Percentiles rank a stretch among this genome's conserved stretches.
These are phyloP conservation scores for Cremastinae sp. DNA, from an alignment of 2,888 invertebrate genomes.

Conservation along the genomic window DNA sequence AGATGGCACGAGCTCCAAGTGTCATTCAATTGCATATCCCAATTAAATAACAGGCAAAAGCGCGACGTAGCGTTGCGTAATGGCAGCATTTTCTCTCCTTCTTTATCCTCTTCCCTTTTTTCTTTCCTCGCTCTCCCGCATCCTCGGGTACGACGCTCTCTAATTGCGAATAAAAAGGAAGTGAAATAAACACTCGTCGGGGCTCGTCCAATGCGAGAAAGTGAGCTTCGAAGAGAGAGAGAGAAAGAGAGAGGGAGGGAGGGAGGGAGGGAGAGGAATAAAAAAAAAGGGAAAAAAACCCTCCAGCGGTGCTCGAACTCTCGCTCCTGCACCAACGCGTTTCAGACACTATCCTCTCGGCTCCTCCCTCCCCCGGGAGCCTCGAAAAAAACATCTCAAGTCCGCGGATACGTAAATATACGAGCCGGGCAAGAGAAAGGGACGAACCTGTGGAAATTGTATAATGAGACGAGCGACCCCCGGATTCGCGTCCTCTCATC, in stretches of 20 bases:
- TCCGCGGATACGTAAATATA: slow-evolving; percentile 1
- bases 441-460: background rate
- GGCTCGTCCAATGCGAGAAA: slow-evolving; percentile 44
- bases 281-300: slow-evolving; percentile 1
- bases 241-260: too few species aligned
- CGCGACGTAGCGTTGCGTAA: slow-evolving; percentile 78
- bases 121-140: background rate
- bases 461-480: too few species aligned
- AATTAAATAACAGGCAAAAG: slow-evolving; percentile 81
- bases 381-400: slow-evolving; percentile 7
- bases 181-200: slow-evolving; percentile 72
- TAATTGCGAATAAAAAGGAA: slow-evolving; percentile 77
- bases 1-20: slow-evolving; percentile 67
- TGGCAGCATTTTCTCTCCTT: slow-evolving; percentile 61
- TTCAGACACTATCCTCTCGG: slow-evolving; percentile 55
- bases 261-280: background rate
- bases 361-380: slow-evolving; percentile 4
- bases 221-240: slow-evolving; percentile 8
- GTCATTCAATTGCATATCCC: slow-evolving; percentile 80
- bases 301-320: slow-evolving; percentile 28
- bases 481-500: too few species aligned
- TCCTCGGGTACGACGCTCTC: slow-evolving; percentile 74
- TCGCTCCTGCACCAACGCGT: slow-evolving; percentile 30
- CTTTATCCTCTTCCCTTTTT: slow-evolving; percentile 8
- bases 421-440: background rate